Base-by-base conservation (phyloP, 2,797 vertebrate genomes). In the Trichosurus vulpecula region DNA sequence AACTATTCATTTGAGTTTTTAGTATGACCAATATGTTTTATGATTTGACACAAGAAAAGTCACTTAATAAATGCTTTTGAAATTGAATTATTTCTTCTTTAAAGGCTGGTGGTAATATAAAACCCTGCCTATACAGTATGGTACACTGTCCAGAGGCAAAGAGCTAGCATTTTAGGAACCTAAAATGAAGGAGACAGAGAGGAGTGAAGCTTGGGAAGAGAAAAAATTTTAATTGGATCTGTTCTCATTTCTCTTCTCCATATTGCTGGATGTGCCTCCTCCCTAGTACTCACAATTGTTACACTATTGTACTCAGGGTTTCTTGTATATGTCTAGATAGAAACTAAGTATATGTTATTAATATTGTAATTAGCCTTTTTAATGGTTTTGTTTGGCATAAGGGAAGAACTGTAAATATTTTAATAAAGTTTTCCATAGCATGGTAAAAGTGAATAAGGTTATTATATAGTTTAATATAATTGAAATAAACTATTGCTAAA, bases 321-420 rank as follows among this genome's bases (percentile, higher is more conserved):
- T 97, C 97, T 97, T 97, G 96, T 96, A 94, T 97, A 92, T 96
- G 95, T 97, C 96, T 98, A 97, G 95, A 97, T 96, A 94, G 95
- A 95, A 98, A 98, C 92, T 95, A 97, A 97, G 96, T 94, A 96
- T 97, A 97, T 97, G 96, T 94, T 98, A 97, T 98, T 98, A 98
- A 98, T 98, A 97, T 96, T 98, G 93, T 97, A 96, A 97, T 98
- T 98, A 96, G 92, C 91, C 94, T 94, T 94, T 95, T 97, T 98
- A 98, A 98, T 94, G 58, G 0, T 97, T 98, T 97, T 98, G 96
- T 97, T 97, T 98, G 97, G 95, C 96, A 97, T 94, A 94, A 92
- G 97, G 22, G 52, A 97, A 96, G 97, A 96, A 97, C 93, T 97
- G 93, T 98, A 97, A 98, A 94, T 92, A 96, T 98, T 98, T 98